Conservation (phyloP, 2,888 invertebrate species). For the Cryptocheilus praepositus region DNA sequence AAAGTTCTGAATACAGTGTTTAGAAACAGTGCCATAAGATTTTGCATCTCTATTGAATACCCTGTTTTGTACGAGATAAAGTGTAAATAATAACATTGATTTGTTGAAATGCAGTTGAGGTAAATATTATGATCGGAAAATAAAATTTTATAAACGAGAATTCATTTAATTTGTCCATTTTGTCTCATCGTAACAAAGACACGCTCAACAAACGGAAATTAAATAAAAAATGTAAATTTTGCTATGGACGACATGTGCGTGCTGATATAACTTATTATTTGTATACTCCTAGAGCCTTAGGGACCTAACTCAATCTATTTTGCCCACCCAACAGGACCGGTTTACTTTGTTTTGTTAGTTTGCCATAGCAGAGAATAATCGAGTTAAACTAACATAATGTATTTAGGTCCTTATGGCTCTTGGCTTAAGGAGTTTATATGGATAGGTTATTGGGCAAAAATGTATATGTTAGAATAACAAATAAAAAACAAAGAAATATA, state of each 20-base stretch:
- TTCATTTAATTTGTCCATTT: too few species aligned
- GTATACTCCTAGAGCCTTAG: constrained; percentile 49
- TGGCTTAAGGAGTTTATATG: constrained; percentile 50
- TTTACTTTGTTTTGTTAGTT: constrained; percentile 7
- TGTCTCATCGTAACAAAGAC: too few species aligned
- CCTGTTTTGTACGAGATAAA: neutral
- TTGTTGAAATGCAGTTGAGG: too few species aligned
- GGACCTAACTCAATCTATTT: constrained; percentile 47
- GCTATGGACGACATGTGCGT: constrained; percentile 32
- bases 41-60: constrained; percentile 6
- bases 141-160: too few species aligned
- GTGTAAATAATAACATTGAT: neutral
- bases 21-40: too few species aligned
- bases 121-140: too few species aligned
- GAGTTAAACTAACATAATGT: constrained; percentile 19
- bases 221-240: constrained; percentile 37
- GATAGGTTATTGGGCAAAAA: constrained; percentile 63
- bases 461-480: constrained; percentile 62
- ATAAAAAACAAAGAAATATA: constrained; percentile 55
- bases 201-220: constrained; percentile 25
- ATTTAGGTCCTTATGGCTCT: constrained; percentile 59
- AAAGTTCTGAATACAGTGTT: too few species aligned
- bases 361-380: constrained; percentile 9
- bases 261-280: constrained; percentile 38
- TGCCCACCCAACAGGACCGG: constrained; percentile 20